A percentile compares a stretch with the other conserved stretches of the same genome.
These are phyloP conservation scores for Martes martes DNA, from an alignment of 2,113 vertebrate genomes.

Conservation along the genomic window DNA sequence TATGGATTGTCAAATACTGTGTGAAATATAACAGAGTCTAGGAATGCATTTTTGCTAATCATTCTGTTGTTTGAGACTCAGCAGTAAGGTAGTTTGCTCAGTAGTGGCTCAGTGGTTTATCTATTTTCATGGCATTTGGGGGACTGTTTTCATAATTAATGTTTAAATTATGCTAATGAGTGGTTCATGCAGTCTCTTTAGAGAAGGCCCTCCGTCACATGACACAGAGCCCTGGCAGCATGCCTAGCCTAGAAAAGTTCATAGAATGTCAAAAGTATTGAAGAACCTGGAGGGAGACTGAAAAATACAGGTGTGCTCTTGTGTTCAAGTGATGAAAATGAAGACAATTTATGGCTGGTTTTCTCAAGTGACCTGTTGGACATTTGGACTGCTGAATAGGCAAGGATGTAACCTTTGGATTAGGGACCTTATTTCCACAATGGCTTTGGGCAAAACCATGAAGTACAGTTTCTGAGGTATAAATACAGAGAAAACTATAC, in stretches of 20 bases:
- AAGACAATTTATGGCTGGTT: neutral
- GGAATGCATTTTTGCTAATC: conserved; percentile 80
- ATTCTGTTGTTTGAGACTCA: conserved; percentile 71
- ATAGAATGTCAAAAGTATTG: neutral
- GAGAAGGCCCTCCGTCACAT: neutral
- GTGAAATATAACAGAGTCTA: conserved; percentile 75
- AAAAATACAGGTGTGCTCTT: neutral
- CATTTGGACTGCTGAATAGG: neutral
- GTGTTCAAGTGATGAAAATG: neutral
- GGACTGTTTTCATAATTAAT: conserved; percentile 49
- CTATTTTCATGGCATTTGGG: conserved; percentile 58
- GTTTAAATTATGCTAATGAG: conserved; percentile 34
- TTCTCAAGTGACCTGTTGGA: neutral
- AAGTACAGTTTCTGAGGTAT: neutral
- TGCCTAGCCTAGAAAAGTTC: neutral
- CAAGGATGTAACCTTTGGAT: neutral
- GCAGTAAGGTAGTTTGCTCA: conserved; percentile 65
- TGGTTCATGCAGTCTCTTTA: conserved; percentile 32
- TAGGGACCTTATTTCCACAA: neutral
- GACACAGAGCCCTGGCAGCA: neutral
- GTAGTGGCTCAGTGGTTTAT: conserved; percentile 45
- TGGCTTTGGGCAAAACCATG: neutral
- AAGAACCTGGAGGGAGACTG: neutral
- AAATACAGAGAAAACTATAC: neutral
- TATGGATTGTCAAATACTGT: conserved; percentile 80